Evolutionary conservation across 2,888 invertebrate genomes (phyloP), one percentile per base, ranked within the genome.

Genomic region (Mythimna lalbum): DNA sequence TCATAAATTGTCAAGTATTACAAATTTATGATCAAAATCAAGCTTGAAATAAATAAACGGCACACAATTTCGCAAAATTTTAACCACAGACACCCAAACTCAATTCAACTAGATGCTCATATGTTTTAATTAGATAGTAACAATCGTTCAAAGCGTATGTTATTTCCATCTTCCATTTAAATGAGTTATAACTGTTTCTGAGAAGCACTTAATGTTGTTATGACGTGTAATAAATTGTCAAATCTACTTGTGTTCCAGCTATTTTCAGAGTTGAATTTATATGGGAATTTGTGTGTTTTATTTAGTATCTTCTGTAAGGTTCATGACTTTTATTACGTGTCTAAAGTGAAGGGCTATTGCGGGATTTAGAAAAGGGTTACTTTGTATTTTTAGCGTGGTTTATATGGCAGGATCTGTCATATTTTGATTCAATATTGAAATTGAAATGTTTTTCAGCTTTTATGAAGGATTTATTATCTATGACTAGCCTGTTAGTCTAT

Each of bases 131-230:
- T 89, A 90, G 86, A 87, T 87, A 89, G 86, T 82, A 85, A 88
- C 87, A 88, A 85, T 85, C 81, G 85, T 86, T 66, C 82, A 82
- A 74, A 82, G 84, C 80, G 75, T 80, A 82, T 74, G 76, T 76
- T 85, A 87, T 83, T 85, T 86, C 81, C 86, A 86, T 88, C 83
- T 73, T 81, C 82, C 86, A 87, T 90, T 88, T 88, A 87, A 88
- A 90, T 91, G 91, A 91, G 87, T 91, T 91, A 91, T 88, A 87
- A 85, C 85, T 73, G 79, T 86, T 91, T 90, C 91, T 77, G 75
- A 86, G 91, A 91, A 91, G 73, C 76, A 75, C 76, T 80, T 82
- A 80, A 73, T 81, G 71, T 63, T 72, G 78, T 84, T 84, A 79
- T 78, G 85, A 85, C 74, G 63, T 57, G 81, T 67, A 79, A 83